A percentile compares a stretch with the other conserved stretches of the same genome.
These are phyloP conservation scores for Epicampocera succincta DNA, from an alignment of 2,888 invertebrate genomes.

Conservation along the genomic window DNA sequence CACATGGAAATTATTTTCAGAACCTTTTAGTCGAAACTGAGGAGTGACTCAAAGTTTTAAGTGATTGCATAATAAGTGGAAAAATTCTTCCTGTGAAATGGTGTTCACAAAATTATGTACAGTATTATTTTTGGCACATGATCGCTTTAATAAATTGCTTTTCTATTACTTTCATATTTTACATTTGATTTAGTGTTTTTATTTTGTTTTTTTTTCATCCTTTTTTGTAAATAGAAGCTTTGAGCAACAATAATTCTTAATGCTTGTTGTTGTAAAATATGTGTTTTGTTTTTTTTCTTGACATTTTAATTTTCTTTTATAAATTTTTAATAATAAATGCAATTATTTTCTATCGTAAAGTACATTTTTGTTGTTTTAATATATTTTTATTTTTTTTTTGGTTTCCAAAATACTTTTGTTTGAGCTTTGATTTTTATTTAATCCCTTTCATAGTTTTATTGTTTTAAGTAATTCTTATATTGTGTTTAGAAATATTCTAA, in stretches of 20 bases:
- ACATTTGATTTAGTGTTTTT: background rate
- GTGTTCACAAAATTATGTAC: background rate
- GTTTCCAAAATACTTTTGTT: slow-evolving; percentile 42
- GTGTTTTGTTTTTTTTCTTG: slow-evolving; percentile 10
- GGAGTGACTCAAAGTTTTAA: background rate
- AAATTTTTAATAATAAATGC: slow-evolving; percentile 42
- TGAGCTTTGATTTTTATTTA: slow-evolving; percentile 56
- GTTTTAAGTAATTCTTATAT: slow-evolving; percentile 21
- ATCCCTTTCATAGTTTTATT: slow-evolving; percentile 46
- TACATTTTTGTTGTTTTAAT: slow-evolving; percentile 22
- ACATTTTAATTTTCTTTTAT: background rate
- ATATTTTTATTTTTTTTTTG: background rate
- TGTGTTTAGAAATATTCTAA: slow-evolving; percentile 31
- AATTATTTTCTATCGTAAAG: slow-evolving; percentile 21
- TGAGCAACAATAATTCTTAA: slow-evolving; percentile 57
- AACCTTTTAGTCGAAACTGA: too few relatives aligned
- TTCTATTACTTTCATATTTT: background rate
- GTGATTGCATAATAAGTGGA: too few relatives aligned
- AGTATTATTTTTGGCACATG: too few relatives aligned
- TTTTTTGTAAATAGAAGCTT: slow-evolving; percentile 57
- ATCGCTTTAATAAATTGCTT: slow-evolving; percentile 15
- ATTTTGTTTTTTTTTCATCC: slow-evolving; percentile 7
- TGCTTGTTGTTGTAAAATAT: slow-evolving; percentile 20
- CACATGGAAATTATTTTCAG: too few relatives aligned
- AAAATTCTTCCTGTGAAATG: slow-evolving; percentile 1